Evolutionary conservation across 2,113 vertebrate genomes (phyloP).

Genomic region (Epinephelus lanceolatus): DNA sequence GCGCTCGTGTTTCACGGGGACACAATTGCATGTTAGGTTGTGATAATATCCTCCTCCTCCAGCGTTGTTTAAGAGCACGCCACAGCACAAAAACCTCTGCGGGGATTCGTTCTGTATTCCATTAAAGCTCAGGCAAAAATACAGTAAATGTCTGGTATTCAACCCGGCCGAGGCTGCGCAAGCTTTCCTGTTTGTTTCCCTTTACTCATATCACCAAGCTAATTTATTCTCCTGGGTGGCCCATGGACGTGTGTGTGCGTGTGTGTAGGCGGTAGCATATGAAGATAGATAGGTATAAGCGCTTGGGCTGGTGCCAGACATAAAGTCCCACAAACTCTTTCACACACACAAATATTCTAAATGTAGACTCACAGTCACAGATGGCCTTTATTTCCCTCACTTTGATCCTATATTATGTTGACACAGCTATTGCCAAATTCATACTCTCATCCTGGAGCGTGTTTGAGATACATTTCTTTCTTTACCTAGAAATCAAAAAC

Average conservation of each 20-base stretch:
- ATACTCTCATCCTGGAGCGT: conserved; percentile 3
- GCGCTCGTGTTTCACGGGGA: background rate
- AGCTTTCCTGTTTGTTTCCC: conserved; percentile 48
- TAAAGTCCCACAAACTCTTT: conserved; percentile 35
- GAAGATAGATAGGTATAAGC: conserved; percentile 63
- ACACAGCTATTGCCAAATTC: background rate
- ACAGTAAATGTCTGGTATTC: conserved; percentile 22
- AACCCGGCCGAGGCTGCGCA: conserved; percentile 28
- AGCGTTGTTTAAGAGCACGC: background rate
- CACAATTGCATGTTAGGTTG: background rate
- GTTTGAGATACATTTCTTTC: background rate
- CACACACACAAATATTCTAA: conserved; percentile 3
- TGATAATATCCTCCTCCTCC: conserved; percentile 5
- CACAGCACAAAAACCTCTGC: background rate
- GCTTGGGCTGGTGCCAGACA: conserved; percentile 65
- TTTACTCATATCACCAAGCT: conserved; percentile 46
- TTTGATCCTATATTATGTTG: background rate
- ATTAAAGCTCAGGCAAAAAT: background rate
- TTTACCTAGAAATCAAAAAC: background rate
- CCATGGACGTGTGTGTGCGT: conserved; percentile 1
- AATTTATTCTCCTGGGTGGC: conserved; percentile 57
- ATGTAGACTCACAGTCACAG: conserved; percentile 36
- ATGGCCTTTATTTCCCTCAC: conserved; percentile 38
- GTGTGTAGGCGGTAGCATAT: conserved; percentile 60
- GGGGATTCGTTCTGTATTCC: conserved; percentile 19